A percentile compares a stretch with the other conserved stretches of the same genome.
Conservation (phyloP, 2,113 vertebrate genomes). For the Corapipo altera region DNA sequence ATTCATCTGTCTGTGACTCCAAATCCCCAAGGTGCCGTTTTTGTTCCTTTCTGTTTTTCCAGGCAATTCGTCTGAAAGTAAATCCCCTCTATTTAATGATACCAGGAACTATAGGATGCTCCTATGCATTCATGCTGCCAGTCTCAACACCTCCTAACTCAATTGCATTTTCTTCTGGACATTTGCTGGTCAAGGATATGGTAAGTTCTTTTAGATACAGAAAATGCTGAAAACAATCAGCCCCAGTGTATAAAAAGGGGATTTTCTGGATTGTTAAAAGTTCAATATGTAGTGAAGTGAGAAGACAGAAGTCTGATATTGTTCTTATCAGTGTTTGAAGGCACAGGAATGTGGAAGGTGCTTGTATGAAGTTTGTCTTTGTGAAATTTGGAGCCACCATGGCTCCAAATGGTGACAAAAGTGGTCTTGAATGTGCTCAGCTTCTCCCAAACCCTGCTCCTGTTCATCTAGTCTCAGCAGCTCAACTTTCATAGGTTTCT, state of each 20-base stretch:
- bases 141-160: slow-evolving; percentile 97
- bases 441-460: neutral
- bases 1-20: neutral
- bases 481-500: neutral
- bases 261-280: neutral
- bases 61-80: slow-evolving; percentile 86
- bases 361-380: neutral
- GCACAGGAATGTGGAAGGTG: neutral
- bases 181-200: slow-evolving; percentile 97
- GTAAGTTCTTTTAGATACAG: slow-evolving; percentile 67
- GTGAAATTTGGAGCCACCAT: neutral
- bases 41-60: neutral
- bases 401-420: neutral
- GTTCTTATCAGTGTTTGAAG: neutral
- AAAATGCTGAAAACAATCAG: neutral
- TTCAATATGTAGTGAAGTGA: neutral
- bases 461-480: neutral
- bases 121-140: slow-evolving; percentile 96
- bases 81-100: slow-evolving; percentile 97
- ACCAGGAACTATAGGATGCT: slow-evolving; percentile 88
- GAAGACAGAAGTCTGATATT: neutral
- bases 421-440: neutral
- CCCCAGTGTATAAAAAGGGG: neutral
- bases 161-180: slow-evolving; percentile 95
- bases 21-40: neutral